These are phyloP conservation scores for Sterna hirundo DNA, from an alignment of 2,113 vertebrate species.

Conservation along the genomic window DNA sequence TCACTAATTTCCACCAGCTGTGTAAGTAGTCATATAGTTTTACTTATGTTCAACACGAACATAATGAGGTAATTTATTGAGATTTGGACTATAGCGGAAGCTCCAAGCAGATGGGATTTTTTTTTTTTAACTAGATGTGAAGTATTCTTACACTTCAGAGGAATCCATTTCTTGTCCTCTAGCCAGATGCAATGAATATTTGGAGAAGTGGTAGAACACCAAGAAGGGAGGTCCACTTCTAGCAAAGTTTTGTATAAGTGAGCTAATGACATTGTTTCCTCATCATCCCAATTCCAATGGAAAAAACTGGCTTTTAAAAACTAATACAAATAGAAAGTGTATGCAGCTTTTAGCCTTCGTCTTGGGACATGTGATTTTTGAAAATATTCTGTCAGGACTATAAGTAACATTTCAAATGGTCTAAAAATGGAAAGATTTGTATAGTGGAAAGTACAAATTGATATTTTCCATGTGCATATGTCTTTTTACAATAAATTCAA, in stretches of 20 bases:
- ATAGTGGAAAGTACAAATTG: background rate
- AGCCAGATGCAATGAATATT: background rate
- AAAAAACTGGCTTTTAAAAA: background rate
- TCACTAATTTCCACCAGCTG: background rate
- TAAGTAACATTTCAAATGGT: background rate
- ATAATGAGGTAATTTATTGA: slow-evolving; percentile 1
- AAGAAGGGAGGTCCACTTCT: background rate
- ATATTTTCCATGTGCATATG: background rate
- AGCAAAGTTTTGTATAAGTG: background rate
- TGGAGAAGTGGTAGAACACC: background rate
- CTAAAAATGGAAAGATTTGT: background rate
- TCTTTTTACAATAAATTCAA: background rate
- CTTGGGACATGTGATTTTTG: background rate
- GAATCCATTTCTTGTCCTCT: background rate
- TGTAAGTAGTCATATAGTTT: background rate
- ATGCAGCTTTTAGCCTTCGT: background rate
- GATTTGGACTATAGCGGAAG: background rate
- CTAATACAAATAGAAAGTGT: background rate
- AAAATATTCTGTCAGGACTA: background rate
- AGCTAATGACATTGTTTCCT: background rate
- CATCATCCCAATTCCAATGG: background rate
- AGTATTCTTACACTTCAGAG: background rate
- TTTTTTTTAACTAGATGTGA: background rate
- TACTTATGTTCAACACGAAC: background rate
- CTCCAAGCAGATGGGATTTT: background rate